These are phyloP conservation scores for Nixonia krombeini DNA, from an alignment of 1,140 invertebrate genomes.

Conservation along the genomic window DNA sequence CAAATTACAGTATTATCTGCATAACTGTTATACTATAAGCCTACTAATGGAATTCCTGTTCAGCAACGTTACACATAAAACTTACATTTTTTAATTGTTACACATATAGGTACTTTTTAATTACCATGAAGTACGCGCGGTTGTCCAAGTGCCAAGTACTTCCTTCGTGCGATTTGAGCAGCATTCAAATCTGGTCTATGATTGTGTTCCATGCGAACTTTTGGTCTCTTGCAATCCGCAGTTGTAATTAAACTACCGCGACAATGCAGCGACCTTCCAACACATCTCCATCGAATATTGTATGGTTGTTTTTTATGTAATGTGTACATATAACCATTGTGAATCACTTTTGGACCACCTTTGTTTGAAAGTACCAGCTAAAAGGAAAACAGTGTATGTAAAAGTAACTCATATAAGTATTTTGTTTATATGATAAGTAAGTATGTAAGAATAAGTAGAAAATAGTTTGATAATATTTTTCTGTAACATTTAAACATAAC, in stretches of 20 bases:
- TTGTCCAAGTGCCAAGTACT: slow-evolving; percentile 53
- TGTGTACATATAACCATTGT: slow-evolving; percentile 69
- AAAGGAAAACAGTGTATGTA: slow-evolving; percentile 9
- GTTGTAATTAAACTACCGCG: slow-evolving; percentile 68
- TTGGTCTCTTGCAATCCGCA: slow-evolving; percentile 53
- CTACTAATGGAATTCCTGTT: no score
- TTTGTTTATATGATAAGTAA: no score
- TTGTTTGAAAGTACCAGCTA: slow-evolving; percentile 67
- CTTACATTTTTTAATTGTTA: not conserved
- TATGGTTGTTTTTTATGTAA: slow-evolving; percentile 65
- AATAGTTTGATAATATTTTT: no score
- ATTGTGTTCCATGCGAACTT: slow-evolving; percentile 65
- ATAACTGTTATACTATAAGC: no score
- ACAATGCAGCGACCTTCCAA: slow-evolving; percentile 62
- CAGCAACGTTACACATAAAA: no score
- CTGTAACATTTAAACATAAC: no score
- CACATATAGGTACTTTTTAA: no score
- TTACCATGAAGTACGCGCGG: slow-evolving; percentile 46
- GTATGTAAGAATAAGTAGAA: no score
- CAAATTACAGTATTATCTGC: no score
- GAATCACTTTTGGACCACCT: slow-evolving; percentile 69
- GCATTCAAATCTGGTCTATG: slow-evolving; percentile 66
- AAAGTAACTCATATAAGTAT: no score
- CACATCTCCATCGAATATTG: slow-evolving; percentile 68
- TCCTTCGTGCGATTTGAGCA: slow-evolving; percentile 59